Evolutionary conservation across 2,797 vertebrate genomes (phyloP).

Genomic region (Cynodonichthys magdalenae): DNA sequence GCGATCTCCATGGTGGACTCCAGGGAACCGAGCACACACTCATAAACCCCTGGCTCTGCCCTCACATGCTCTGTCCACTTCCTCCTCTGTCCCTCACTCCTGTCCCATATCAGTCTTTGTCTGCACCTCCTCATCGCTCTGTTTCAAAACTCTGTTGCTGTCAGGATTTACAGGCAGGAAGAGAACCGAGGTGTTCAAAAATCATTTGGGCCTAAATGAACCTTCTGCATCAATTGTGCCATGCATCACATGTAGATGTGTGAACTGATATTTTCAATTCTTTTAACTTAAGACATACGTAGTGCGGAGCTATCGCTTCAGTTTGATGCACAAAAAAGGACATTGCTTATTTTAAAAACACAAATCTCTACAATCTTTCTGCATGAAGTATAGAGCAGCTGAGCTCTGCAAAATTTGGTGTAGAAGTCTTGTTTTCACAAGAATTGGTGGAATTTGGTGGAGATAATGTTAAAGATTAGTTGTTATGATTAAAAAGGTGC

Average conservation of each 20-base stretch:
- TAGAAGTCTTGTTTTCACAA: not conserved
- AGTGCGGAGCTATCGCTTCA: too few species aligned
- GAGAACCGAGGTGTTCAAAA: slow-evolving; percentile 57
- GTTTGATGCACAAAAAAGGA: not conserved
- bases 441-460: not conserved
- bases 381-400: not conserved
- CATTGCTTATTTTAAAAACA: not conserved
- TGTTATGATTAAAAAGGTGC: too few species aligned
- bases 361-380: not conserved
- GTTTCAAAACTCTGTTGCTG: slow-evolving; percentile 24
- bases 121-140: slow-evolving; percentile 55
- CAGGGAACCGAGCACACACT: slow-evolving; percentile 65
- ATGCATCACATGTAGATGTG: slow-evolving; percentile 39
- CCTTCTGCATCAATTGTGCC: slow-evolving; percentile 22
- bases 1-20: slow-evolving; percentile 79
- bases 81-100: slow-evolving; percentile 49
- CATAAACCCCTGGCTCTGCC: slow-evolving; percentile 41
- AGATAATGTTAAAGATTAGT: not conserved
- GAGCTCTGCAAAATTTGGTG: not conserved
- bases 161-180: slow-evolving; percentile 37
- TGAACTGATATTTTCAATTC: slow-evolving; percentile 41
- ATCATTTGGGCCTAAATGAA: slow-evolving; percentile 26
- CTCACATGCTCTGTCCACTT: slow-evolving; percentile 68
- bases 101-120: slow-evolving; percentile 58
- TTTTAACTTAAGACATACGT: not conserved